phyloP scores from a whole-genome alignment of 2,888 invertebrate genomes.

The Capitulum mitella region DNA sequence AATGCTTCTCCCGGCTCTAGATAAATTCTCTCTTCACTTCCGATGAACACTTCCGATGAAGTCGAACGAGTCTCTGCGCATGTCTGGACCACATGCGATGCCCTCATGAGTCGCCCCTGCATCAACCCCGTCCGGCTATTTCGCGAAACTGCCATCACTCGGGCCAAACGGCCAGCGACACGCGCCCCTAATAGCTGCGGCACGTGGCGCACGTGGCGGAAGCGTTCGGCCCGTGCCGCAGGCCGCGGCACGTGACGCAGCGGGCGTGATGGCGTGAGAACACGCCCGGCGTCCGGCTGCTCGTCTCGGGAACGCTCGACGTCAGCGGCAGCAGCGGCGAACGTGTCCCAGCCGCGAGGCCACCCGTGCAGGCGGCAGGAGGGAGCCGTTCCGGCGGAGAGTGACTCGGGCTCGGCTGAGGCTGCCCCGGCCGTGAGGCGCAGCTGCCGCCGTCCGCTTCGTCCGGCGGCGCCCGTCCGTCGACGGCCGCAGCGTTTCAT shows the following conservation, averaged over 20 bases:
- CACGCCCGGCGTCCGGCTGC: no score
- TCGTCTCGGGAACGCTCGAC: no score
- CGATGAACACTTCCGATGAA: slow-evolving; percentile 2
- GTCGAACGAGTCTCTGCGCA: not conserved
- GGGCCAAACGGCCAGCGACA: not conserved
- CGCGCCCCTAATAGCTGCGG: not conserved
- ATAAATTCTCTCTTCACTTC: not conserved
- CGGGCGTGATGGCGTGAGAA: not conserved
- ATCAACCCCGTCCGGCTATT: not conserved
- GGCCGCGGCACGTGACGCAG: not conserved
- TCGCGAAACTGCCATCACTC: not conserved
- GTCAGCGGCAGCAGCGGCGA: no score
- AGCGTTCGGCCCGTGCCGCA: not conserved
- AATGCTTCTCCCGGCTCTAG: not conserved
- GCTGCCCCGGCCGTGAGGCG: no score
- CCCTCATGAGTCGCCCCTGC: not conserved
- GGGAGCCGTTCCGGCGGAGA: no score
- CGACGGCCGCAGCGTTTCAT: not conserved
- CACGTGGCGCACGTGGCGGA: not conserved
- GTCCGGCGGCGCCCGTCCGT: no score
- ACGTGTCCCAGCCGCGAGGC: no score
- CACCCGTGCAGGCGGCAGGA: no score
- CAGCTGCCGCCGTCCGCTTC: no score
- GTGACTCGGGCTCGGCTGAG: no score
- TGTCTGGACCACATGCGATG: not conserved